Evolutionary conservation across 2,888 invertebrate genomes (phyloP), one percentile per base, ranked within the genome.

Genomic region (Nesidiocoris tenuis): DNA sequence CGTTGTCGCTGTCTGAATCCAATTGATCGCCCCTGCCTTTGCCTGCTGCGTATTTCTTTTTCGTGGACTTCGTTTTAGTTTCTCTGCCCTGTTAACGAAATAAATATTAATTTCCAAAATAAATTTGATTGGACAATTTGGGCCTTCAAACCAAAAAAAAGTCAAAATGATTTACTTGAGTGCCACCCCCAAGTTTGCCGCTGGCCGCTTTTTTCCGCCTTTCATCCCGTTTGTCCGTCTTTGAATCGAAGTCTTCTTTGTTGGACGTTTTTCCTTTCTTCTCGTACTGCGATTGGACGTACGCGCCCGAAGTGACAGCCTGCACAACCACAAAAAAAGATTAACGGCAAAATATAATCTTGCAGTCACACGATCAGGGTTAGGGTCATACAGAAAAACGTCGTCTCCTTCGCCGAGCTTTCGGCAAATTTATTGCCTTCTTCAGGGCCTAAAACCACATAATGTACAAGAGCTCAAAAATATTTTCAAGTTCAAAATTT

Each of bases 31-130:
- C 79, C 71, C 76, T 22, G 9, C 63, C 78, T 81, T 77, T 79
- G 65, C 77, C 63, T 3, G 18, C 77, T 68, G 77, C 77, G 76
- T 79, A 80, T 83, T 90, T 90, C 85, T 95, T 97, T 82, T 97
- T 97, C 0, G 92, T 92, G 1, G 95, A 92, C 83, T 95, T 96
- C 0, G 95, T 96, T 86, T 96, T 97, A 0, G 95, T 95, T 86
- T 98, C 97, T 56, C 97, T 87, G 0, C 97, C 97, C 83, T 82
- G 77, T 0, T 21, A 72, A 39, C 18, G 63, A 77, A 78, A 39
- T 39, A 39, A n/a, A n/a, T n/a, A n/a, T n/a, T n/a, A n/a, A n/a
- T n/a, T n/a, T n/a, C n/a, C n/a, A n/a, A n/a, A n/a, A n/a, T n/a
- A n/a, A n/a, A n/a, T n/a, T n/a, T n/a, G n/a, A n/a, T n/a, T n/a